Conservation (phyloP, 2,888 invertebrate species). For the Cremastinae sp. region DNA sequence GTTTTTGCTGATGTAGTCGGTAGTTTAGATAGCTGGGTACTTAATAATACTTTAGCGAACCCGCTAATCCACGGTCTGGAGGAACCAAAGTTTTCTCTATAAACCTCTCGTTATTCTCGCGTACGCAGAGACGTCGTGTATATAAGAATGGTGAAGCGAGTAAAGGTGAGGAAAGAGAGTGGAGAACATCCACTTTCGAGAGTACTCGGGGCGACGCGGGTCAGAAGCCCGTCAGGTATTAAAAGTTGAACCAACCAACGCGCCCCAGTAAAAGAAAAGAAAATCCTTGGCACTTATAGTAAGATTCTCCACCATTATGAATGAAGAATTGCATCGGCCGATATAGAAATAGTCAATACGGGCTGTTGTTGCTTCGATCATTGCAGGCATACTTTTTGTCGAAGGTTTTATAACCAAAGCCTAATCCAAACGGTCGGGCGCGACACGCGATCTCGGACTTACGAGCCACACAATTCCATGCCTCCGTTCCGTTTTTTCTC, state of each 20-base stretch:
- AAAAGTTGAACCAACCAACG: conserved; percentile 74
- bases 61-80: conserved; percentile 60
- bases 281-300: conserved; percentile 67
- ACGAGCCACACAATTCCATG: conserved; percentile 28
- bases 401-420: conserved; percentile 31
- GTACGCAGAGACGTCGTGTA: conserved; percentile 30
- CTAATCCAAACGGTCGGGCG: conserved; percentile 28
- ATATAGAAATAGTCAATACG: not conserved
- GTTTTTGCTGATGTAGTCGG: conserved; percentile 51
- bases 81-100: conserved; percentile 62
- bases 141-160: not conserved
- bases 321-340: conserved; percentile 19
- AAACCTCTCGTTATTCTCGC: conserved; percentile 63
- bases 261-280: conserved; percentile 67
- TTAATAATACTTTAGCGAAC: conserved; percentile 61
- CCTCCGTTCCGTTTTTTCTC: conserved; percentile 17
- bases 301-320: conserved; percentile 68
- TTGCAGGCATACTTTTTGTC: conserved; percentile 32
- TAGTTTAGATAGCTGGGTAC: conserved; percentile 55
- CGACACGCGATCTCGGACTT: conserved; percentile 56
- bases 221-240: conserved; percentile 70
- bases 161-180: conserved; percentile 23
- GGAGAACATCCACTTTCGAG: conserved; percentile 39
- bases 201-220: conserved; percentile 30
- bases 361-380: conserved; percentile 39